Conservation (phyloP, 1,140 invertebrate species). For the Conus betulinus region DNA sequence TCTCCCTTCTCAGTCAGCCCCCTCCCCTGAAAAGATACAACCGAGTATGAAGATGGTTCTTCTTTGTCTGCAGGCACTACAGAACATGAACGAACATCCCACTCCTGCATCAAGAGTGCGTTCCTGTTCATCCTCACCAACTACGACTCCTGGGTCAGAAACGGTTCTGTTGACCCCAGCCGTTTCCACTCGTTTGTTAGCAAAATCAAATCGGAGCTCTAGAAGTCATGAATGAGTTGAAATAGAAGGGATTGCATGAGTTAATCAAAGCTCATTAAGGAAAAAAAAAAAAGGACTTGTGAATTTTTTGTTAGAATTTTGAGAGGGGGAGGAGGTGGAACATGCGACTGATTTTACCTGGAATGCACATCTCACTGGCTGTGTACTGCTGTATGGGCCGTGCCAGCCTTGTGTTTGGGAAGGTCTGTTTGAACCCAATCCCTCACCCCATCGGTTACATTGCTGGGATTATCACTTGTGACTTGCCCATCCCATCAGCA, state of each 20-base stretch:
- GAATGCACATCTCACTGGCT: background rate
- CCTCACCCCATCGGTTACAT: too few species aligned
- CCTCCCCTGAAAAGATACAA: too few species aligned
- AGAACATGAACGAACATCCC: conserved; percentile 67
- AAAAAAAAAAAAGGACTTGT: background rate
- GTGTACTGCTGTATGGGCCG: too few species aligned
- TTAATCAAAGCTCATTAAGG: background rate
- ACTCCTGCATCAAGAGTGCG: conserved; percentile 60
- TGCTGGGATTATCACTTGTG: too few species aligned
- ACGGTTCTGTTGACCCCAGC: background rate
- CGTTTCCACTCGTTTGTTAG: background rate
- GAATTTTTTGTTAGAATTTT: background rate
- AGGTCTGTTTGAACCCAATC: too few species aligned
- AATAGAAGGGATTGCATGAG: background rate
- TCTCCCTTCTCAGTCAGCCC: too few species aligned
- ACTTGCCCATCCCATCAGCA: too few species aligned
- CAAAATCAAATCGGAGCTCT: background rate
- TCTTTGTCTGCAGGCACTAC: conserved; percentile 47
- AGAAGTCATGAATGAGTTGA: background rate
- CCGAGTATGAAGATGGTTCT: too few species aligned
- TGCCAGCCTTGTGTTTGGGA: too few species aligned
- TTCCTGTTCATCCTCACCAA: conserved; percentile 65
- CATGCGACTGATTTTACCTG: background rate
- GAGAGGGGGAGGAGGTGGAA: background rate
- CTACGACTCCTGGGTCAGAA: background rate